phyloP scores from a whole-genome alignment of 2,113 vertebrate genomes.

The Illadopsis cleaveri region DNA sequence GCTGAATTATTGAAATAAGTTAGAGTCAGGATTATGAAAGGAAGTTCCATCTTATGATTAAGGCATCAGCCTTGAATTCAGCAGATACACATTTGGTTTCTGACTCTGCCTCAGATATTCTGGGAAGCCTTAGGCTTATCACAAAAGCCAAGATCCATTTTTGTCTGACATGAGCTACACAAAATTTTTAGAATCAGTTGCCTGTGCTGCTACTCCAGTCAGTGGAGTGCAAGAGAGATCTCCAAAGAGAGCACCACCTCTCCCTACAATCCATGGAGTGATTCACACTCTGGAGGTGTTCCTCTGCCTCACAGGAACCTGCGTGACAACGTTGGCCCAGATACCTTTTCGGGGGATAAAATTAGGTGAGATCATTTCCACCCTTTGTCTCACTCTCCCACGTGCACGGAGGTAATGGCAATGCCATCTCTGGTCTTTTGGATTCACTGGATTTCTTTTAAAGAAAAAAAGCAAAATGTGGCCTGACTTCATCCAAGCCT shows the following conservation, averaged over 20 bases:
- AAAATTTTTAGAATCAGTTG: background rate
- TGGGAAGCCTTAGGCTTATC: background rate
- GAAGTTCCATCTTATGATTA: slow-evolving; percentile 14
- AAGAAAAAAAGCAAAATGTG: background rate
- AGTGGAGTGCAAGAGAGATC: background rate
- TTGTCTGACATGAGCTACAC: background rate
- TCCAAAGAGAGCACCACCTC: background rate
- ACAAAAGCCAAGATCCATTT: background rate
- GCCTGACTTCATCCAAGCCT: background rate
- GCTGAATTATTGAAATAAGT: slow-evolving; percentile 41
- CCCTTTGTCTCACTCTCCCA: background rate
- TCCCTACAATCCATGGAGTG: rapidly evolving
- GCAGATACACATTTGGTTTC: background rate
- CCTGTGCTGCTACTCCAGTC: background rate
- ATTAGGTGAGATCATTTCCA: background rate
- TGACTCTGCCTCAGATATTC: background rate
- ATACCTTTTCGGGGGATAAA: background rate
- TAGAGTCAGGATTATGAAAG: background rate
- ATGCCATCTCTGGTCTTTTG: background rate
- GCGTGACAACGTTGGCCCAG: background rate
- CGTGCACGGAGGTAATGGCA: background rate
- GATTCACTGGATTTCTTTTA: background rate
- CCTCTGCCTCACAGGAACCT: background rate
- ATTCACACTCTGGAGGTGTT: slow-evolving; percentile 22
- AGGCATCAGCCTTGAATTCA: slow-evolving; percentile 3